Evolutionary conservation across 2,113 vertebrate species (phyloP).

Genomic region (Phalacrocorax pelagicus): DNA sequence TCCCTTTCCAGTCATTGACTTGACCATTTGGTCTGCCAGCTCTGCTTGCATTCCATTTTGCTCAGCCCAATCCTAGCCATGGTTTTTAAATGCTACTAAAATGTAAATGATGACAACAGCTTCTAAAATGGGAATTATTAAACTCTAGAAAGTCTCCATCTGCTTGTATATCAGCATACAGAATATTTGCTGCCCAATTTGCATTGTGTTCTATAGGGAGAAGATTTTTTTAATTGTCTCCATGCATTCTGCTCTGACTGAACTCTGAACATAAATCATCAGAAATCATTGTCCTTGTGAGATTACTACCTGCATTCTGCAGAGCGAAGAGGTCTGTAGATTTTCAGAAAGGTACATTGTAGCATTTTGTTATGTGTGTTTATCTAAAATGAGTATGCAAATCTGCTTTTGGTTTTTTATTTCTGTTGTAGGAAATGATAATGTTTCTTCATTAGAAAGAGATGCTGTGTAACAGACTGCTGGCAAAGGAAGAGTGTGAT

Average conservation of each 20-base stretch:
- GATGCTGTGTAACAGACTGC: background rate
- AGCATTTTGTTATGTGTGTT: background rate
- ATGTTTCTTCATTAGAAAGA: background rate
- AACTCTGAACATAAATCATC: background rate
- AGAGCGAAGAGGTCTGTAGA: background rate
- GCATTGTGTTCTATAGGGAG: background rate
- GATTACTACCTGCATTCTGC: background rate
- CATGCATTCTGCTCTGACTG: background rate
- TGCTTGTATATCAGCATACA: background rate
- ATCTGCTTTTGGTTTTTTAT: background rate
- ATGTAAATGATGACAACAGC: background rate
- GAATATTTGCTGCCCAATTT: background rate
- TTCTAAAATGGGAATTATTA: background rate
- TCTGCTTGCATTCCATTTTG: background rate
- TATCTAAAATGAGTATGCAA: background rate
- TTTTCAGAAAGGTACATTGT: background rate
- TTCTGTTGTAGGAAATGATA: background rate
- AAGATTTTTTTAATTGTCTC: background rate
- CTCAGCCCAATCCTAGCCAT: background rate
- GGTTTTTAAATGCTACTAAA: background rate
- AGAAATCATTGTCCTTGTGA: background rate
- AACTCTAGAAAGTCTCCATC: background rate
- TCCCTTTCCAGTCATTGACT: background rate
- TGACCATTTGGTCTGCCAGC: background rate
- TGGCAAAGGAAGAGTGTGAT: background rate